Evolutionary conservation across 2,888 invertebrate species (phyloP).

Genomic region (Diarsia brunnea): DNA sequence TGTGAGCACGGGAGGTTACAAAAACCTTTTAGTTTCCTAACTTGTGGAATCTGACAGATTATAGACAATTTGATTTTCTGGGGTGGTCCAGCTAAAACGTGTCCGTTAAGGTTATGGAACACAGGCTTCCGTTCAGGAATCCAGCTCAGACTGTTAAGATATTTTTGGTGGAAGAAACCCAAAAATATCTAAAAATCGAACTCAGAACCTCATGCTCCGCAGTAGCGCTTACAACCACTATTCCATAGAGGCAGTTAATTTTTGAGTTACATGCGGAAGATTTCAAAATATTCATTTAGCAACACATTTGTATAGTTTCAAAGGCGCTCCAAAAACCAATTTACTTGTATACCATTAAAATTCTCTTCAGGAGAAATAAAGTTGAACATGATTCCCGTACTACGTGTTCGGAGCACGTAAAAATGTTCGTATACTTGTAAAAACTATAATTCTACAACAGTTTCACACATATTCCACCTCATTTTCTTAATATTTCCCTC

Average conservation of each 20-base stretch:
- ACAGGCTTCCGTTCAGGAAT: background rate
- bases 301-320: background rate
- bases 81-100: too few relatives aligned
- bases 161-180: background rate
- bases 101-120: background rate
- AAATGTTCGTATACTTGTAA: conserved; percentile 32
- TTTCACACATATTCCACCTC: conserved; percentile 39
- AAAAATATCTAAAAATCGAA: background rate
- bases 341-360: background rate
- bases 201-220: background rate
- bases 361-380: background rate
- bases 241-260: background rate
- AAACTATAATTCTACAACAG: conserved; percentile 48
- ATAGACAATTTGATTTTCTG: background rate
- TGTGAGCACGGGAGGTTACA: too few relatives aligned
- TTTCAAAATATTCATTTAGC: background rate
- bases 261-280: background rate
- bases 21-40: background rate
- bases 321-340: background rate
- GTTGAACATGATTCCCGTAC: background rate
- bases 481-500: conserved; percentile 39
- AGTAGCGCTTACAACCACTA: background rate
- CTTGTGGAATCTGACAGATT: background rate
- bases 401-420: conserved; percentile 20
- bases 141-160: background rate